Evolutionary conservation across 2,797 vertebrate species (phyloP), one percentile per base, ranked within the genome.

Genomic region (Malacoctenus gilli): DNA sequence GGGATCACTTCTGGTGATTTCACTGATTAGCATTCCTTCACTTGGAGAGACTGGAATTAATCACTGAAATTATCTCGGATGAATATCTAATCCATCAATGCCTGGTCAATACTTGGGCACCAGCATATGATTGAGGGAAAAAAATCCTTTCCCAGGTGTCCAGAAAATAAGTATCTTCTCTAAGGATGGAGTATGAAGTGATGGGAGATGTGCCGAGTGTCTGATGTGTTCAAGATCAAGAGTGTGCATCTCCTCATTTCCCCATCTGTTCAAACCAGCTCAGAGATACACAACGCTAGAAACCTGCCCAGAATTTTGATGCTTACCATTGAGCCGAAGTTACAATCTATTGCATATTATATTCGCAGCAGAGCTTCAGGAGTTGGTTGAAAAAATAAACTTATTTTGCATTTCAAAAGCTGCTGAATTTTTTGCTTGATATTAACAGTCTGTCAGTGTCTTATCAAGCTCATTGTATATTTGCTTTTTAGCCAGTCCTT

Each of bases 11-110:
- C 25, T 38, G 31, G 52, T 38, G 34, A 60, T 58, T 58, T 36
- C 12, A 16, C 25, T 77, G 39, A 76, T 74, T 74, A 59, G 25
- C 37, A 42, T 54, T 56, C 8, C 18, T 60, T 73, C 25, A 54
- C 32, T 23, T 2, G 5, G 6, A 57, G 40, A 46, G 10, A 11
- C n/a, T 36, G 8, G 14, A 64, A 52, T 22, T 51, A 64, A 79
- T 77, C 60, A 72, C 52, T 46, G 28, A 55, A 64, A 72, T 67
- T 50, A 49, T n/a, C 31, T 18, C 9, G 22, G 28, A 41, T 69
- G 37, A 72, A 69, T 50, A 51, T 61, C 8, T 69, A 66, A 63
- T 61, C 37, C 18, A 38, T 62, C 25, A 52, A 50, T 43, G 20
- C 41, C 41, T 39, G 35, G 36, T 61, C 66, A 50, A 56, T 63